A percentile compares a stretch with the other conserved stretches of the same genome.
These are phyloP conservation scores for Cabera pusaria DNA, from an alignment of 2,888 invertebrate genomes.

Conservation along the genomic window DNA sequence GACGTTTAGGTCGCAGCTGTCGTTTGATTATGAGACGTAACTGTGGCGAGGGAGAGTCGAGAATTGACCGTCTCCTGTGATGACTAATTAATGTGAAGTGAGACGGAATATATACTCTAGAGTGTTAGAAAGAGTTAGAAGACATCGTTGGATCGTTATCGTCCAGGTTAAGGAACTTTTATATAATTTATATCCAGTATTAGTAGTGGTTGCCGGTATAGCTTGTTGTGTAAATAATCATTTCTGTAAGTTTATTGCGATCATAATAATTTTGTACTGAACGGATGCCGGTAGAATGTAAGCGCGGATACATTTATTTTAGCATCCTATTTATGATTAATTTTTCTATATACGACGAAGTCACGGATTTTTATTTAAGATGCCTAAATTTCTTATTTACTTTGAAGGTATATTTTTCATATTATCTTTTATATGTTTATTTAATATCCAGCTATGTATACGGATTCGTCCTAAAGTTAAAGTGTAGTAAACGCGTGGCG, in stretches of 20 bases:
- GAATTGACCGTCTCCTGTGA: too few relatives aligned
- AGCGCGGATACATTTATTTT: constrained; percentile 30
- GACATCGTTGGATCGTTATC: too few relatives aligned
- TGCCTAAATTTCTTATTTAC: constrained; percentile 49
- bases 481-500: constrained; percentile 39
- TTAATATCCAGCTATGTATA: constrained; percentile 37
- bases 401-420: constrained; percentile 28
- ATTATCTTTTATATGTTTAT: constrained; percentile 33
- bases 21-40: too few relatives aligned
- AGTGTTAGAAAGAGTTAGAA: too few relatives aligned
- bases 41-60: too few relatives aligned
- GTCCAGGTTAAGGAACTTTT: too few relatives aligned
- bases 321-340: constrained; percentile 22
- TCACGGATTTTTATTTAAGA: constrained; percentile 48
- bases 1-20: too few relatives aligned
- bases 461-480: constrained; percentile 48
- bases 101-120: too few relatives aligned
- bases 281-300: constrained; percentile 1
- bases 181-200: constrained; percentile 77
- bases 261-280: constrained; percentile 49
- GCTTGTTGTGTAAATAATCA: constrained; percentile 63
- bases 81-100: too few relatives aligned
- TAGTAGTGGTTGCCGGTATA: constrained; percentile 76
- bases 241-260: constrained; percentile 31
- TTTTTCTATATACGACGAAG: too few relatives aligned